These are phyloP conservation scores for Tokudaia muenninki DNA, from an alignment of 2,797 vertebrate species.

Conservation along the genomic window DNA sequence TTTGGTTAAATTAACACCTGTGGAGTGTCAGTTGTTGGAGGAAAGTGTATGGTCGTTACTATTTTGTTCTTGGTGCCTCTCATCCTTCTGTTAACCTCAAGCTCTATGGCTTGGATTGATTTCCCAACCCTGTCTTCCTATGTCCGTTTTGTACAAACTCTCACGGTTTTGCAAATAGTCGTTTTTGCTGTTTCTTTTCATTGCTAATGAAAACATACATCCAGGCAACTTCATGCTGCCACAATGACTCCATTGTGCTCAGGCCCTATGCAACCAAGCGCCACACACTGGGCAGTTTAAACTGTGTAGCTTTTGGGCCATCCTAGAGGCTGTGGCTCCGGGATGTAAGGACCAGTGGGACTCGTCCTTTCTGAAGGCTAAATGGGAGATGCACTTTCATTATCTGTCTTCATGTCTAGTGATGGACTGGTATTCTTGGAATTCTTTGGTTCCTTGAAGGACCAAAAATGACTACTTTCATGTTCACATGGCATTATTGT, in stretches of 20 bases:
- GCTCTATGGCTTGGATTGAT: background rate
- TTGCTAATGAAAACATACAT: background rate
- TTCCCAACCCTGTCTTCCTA: background rate
- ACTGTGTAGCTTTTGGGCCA: background rate
- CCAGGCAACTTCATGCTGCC: background rate
- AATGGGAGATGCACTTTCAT: background rate
- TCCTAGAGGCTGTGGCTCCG: background rate
- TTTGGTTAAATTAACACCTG: slow-evolving; percentile 3
- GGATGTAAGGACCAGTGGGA: background rate
- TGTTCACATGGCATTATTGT: background rate
- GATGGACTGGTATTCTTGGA: background rate
- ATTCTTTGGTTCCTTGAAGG: background rate
- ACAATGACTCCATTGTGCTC: background rate
- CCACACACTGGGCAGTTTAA: background rate
- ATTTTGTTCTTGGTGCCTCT: background rate
- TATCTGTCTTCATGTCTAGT: background rate
- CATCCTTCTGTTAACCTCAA: background rate
- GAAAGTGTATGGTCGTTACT: background rate
- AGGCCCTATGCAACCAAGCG: background rate
- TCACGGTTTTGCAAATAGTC: background rate
- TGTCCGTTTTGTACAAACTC: slow-evolving; percentile 22
- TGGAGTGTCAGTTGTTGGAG: slow-evolving; percentile 3
- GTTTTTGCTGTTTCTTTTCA: slow-evolving; percentile 22
- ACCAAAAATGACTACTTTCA: background rate
- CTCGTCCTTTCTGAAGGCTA: background rate